Evolutionary conservation across 2,797 vertebrate species (phyloP).

Genomic region (Setipinna tenuifilis): DNA sequence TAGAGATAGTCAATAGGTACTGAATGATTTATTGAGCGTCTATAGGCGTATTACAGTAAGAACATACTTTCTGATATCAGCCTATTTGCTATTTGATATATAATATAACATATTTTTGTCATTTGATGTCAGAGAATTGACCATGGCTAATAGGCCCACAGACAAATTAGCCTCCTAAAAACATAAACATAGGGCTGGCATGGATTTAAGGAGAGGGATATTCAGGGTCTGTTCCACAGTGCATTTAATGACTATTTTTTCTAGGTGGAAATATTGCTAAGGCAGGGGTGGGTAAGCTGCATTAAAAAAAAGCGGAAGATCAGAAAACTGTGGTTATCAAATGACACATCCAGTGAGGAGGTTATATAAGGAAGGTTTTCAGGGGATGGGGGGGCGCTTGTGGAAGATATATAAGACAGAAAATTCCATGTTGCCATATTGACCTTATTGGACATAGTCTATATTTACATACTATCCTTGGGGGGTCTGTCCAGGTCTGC

Average conservation of each 20-base stretch:
- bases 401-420: slow-evolving; percentile 43
- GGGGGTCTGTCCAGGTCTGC: slow-evolving; percentile 31
- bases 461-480: slow-evolving; percentile 54
- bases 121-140: neutral
- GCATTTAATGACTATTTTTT: neutral
- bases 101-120: no score
- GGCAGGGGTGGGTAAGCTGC: neutral
- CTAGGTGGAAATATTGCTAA: neutral
- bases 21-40: no score
- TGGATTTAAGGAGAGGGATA: neutral
- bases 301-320: slow-evolving; percentile 45
- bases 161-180: neutral
- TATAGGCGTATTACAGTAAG: no score
- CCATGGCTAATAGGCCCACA: neutral
- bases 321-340: neutral
- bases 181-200: neutral
- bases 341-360: neutral
- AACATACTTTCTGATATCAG: no score
- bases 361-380: neutral
- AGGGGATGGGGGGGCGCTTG: slow-evolving; percentile 25
- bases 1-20: no score
- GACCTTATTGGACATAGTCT: slow-evolving; percentile 61
- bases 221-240: neutral
- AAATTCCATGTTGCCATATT: slow-evolving; percentile 54
- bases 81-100: neutral